Evolutionary conservation across 2,888 invertebrate species (phyloP), one percentile per base, ranked within the genome.

Genomic region (Nomada ferruginata): DNA sequence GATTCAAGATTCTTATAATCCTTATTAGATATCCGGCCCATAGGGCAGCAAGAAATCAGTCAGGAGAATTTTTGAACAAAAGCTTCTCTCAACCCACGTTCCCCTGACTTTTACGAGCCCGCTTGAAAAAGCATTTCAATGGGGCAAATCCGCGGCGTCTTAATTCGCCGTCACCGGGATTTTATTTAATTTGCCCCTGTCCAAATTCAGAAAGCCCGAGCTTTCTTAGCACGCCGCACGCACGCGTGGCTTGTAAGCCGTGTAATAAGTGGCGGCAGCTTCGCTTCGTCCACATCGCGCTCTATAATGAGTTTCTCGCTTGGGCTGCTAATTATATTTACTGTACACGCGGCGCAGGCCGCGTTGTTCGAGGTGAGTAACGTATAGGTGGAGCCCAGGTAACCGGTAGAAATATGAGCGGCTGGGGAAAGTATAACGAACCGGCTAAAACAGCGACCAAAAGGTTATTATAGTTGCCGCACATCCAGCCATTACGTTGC

Each of bases 271-370:
- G 13, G 13, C 18, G 13, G 55, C 64, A 44, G 71, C 53, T 70
- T 74, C 76, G 69, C 69, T 71, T 73, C 69, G 77, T 77, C 74
- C 77, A 47, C 61, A 79, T 87, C 79, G 72, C 61, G 71, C 69
- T 70, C 68, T 59, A 79, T 84, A 88, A 88, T 79, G 80, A 86
- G 86, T 86, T 85, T 85, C 84, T 82, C 82, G 81, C 77, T 76
- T 73, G 86, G 83, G 80, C 76, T 81, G 83, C 83, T 88, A 85
- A 87, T 89, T 89, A 88, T 89, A 85, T 85, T 87, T 84, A 82
- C 83, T 42, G 81, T 83, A 72, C 60, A 83, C 36, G 71, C 77
- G 78, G 55, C 71, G 76, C 57, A 50, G 44, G 78, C 59, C 66
- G 57, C 64, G 53, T 78, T 70, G 73, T 74, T 72, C 81, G 47